Conservation (phyloP, 1,140 invertebrate species). For the Hypsibius dujardini region DNA sequence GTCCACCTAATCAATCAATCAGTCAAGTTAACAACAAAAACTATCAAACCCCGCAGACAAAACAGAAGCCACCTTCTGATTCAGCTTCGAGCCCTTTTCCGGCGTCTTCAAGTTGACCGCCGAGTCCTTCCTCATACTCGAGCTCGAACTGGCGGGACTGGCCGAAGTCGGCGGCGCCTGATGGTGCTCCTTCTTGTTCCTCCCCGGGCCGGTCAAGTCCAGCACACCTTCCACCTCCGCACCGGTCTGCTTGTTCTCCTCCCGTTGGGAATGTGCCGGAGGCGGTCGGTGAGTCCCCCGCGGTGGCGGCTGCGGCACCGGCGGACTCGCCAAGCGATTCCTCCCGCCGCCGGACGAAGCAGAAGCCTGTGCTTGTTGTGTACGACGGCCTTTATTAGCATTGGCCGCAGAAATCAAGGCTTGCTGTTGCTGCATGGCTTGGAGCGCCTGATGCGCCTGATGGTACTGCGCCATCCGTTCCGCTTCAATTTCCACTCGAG, state of each 20-base stretch:
- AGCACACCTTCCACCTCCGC: conserved; percentile 15
- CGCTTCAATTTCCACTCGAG: conserved; percentile 3
- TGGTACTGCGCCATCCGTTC: conserved; percentile 18
- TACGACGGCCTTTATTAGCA: neutral
- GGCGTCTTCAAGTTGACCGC: conserved; percentile 48
- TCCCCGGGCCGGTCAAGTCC: conserved; percentile 17
- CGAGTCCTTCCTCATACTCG: conserved; percentile 36
- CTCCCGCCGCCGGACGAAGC: no score
- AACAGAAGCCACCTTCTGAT: conserved; percentile 53
- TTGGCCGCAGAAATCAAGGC: conserved; percentile 1
- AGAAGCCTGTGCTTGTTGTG: no score
- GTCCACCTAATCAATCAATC: neutral
- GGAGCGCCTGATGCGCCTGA: conserved; percentile 18
- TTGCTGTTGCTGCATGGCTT: conserved; percentile 9
- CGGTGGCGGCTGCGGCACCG: neutral
- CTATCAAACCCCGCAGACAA: neutral
- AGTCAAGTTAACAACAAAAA: conserved; percentile 2
- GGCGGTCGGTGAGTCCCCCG: neutral
- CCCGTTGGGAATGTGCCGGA: conserved; percentile 18
- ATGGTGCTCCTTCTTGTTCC: neutral
- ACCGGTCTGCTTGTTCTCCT: conserved; percentile 12
- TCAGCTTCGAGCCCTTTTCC: conserved; percentile 62
- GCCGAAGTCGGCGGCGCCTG: no score
- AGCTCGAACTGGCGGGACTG: neutral
- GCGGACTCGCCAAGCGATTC: neutral